These are phyloP conservation scores for Diprion similis DNA, from an alignment of 1,140 invertebrate genomes.

Conservation along the genomic window DNA sequence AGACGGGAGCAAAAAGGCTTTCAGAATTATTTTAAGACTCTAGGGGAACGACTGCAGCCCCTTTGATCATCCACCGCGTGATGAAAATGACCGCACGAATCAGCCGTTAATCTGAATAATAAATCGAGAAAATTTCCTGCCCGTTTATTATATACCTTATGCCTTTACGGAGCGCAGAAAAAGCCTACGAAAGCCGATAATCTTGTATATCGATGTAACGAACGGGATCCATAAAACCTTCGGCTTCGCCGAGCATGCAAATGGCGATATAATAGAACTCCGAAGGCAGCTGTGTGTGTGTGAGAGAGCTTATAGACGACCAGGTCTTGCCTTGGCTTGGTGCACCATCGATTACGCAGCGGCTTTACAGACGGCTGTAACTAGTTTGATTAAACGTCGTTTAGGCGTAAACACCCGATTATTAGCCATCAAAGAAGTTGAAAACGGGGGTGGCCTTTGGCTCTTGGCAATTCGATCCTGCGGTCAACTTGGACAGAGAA, in stretches of 20 bases:
- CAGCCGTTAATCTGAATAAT: slow-evolving; percentile 2
- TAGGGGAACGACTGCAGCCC: no score
- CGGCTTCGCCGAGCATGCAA: neutral
- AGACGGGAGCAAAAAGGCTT: no score
- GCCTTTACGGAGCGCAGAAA: neutral
- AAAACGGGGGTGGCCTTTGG: no score
- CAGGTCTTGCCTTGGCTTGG: neutral
- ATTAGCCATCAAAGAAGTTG: no score
- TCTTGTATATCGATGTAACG: neutral
- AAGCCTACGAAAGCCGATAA: neutral
- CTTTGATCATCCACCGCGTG: no score
- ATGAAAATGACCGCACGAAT: neutral
- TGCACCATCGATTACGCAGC: neutral
- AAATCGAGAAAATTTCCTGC: neutral
- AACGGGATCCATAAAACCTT: slow-evolving; percentile 1
- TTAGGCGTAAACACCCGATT: neutral
- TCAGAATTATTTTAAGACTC: no score
- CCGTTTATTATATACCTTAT: no score
- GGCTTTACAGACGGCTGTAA: neutral
- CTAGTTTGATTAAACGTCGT: neutral
- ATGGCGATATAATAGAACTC: neutral
- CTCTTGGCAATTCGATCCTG: no score
- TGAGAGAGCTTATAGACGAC: neutral
- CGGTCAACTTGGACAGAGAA: no score
- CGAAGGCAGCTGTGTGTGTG: neutral